Evolutionary conservation across 2,797 vertebrate genomes (phyloP), one percentile per base, ranked within the genome.

Genomic region (Girardinus metallicus): DNA sequence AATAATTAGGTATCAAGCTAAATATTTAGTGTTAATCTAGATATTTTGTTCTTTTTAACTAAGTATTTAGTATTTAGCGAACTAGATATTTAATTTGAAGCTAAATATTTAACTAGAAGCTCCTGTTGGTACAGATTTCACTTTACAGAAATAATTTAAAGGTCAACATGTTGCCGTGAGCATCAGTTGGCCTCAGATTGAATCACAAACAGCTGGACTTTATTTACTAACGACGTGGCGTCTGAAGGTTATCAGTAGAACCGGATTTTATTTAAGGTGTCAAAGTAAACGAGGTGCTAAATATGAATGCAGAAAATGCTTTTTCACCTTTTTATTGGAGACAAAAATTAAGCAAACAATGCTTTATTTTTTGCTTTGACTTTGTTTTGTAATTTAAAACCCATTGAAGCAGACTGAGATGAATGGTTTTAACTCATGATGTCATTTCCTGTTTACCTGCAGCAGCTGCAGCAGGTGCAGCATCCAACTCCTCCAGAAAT

Each of bases 391-490:
- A 23, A 23, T 34, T 6, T 34, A 16, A 62, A 62, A 29, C 60
- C 60, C 31, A 34, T 8, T 34, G 16, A 62, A 60, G 6, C 13
- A 62, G 29, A 62, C 55, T 18, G 13, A 34, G 31, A 16, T 62
- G 5, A 6, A 16, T 31, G n/a, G 29, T 62, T 62, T 62, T 62
- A 57, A 60, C 53, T 55, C n/a, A 2, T 60, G 10, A 29, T n/a
- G 4, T 77, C 60, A 46, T 15, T 26, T n/a, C 44, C 31, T 76
- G 53, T 43, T 60, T 18, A 34, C 49, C 51, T 10, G n/a, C 85
- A 85, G 75, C 86, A 86, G 75, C 83, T 85, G 2, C 83, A 78
- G 46, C 47, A 31, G 0, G 21, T 4, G 53, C 5, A 26, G 26
- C 60, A 64, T 13, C 57, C 57, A 16, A 31, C 29, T 5, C 66